Conservation (phyloP, 1,140 invertebrate genomes). For the Halictus rubicundus region DNA sequence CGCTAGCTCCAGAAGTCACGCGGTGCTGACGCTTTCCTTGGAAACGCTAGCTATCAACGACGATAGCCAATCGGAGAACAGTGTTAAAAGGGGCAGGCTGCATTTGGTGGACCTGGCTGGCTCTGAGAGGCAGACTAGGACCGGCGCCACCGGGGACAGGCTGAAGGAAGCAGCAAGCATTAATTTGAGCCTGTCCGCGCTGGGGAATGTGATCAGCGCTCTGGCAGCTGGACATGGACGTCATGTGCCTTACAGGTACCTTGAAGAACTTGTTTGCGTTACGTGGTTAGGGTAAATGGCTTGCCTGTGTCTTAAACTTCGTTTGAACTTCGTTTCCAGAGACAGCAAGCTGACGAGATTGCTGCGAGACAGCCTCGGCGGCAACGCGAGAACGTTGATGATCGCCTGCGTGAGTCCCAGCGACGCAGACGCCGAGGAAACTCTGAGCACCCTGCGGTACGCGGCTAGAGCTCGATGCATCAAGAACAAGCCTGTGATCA, state of each 20-base stretch:
- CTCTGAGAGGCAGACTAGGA: slow-evolving; percentile 92
- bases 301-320: no score
- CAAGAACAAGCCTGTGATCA: slow-evolving; percentile 94
- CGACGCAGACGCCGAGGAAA: slow-evolving; percentile 94
- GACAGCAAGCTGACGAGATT: slow-evolving; percentile 96
- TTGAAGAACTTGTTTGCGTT: background rate
- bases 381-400: slow-evolving; percentile 97
- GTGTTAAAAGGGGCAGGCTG: slow-evolving; percentile 88
- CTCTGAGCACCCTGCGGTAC: slow-evolving; percentile 92
- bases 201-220: slow-evolving; percentile 97
- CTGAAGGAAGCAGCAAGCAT: slow-evolving; percentile 97
- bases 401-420: slow-evolving; percentile 95
- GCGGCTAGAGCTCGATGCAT: slow-evolving; percentile 97
- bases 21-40: slow-evolving; percentile 94
- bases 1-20: slow-evolving; percentile 92
- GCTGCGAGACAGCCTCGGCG: slow-evolving; percentile 94
- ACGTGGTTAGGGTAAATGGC: no score
- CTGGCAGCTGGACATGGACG: slow-evolving; percentile 94
- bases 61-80: slow-evolving; percentile 78
- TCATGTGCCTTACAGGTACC: slow-evolving; percentile 91
- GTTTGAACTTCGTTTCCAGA: slow-evolving; percentile 83
- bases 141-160: slow-evolving; percentile 91
- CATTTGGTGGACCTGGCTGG: slow-evolving; percentile 96
- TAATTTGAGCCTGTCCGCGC: slow-evolving; percentile 94
- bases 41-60: slow-evolving; percentile 85